Conservation (phyloP, 2,113 vertebrate genomes). For the Hydrochoerus hydrochaeris region DNA sequence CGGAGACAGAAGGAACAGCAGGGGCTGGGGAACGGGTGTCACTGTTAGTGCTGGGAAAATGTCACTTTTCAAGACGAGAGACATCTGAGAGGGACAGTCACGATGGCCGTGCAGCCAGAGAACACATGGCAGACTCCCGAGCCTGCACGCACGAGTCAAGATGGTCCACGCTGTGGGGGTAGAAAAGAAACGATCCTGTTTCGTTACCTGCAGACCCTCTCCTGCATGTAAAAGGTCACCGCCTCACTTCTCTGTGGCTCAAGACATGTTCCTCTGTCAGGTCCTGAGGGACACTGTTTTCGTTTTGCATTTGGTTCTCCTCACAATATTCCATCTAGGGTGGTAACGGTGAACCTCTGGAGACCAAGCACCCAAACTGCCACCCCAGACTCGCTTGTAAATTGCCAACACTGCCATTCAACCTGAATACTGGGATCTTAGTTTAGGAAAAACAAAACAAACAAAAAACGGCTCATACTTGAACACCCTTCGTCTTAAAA, state of each 20-base stretch:
- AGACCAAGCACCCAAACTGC: neutral
- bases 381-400: neutral
- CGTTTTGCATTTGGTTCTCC: neutral
- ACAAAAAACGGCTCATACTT: neutral
- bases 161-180: neutral
- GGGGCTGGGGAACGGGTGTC: neutral
- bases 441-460: neutral
- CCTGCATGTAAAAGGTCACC: too few relatives aligned
- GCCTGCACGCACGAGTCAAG: neutral
- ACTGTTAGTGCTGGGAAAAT: neutral
- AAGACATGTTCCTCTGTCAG: neutral
- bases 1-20: neutral
- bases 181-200: neutral
- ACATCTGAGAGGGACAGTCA: neutral
- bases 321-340: neutral
- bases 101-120: neutral
- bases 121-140: neutral
- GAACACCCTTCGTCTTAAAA: neutral
- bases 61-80: neutral
- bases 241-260: neutral
- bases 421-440: neutral
- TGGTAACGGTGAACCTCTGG: neutral
- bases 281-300: too few relatives aligned
- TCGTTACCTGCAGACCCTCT: neutral
- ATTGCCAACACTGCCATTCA: neutral